Base-by-base conservation (phyloP, 2,113 vertebrate genomes). In the Plectropomus leopardus region DNA sequence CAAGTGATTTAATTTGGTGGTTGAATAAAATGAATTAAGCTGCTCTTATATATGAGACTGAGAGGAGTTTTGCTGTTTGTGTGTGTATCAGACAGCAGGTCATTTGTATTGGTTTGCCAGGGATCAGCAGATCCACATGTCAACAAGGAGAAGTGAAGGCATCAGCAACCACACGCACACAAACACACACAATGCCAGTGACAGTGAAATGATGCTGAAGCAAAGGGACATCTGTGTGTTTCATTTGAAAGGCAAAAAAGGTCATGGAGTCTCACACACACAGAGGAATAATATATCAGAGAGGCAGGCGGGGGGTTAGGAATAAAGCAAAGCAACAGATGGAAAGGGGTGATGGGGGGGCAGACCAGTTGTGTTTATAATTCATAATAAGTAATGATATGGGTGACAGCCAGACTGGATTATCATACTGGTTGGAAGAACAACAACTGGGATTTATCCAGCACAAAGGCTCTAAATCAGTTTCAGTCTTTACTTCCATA, bases 251-350 rank as follows among this genome's bases (percentile, higher is more conserved):
- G 78, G 59, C 73, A 86, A 81, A 91, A 87, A 76, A 61, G 72
- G 78, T 74, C 84, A 84, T n/a, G 50, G 24, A 45, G 59, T 11
- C 40, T 15, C 23, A 17, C 65, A 36, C 77, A 64, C 64, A 75
- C 77, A 69, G 4, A n/a, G 23, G 75, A 69, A 80, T 66, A 84
- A 83, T 67, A 87, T 54, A 72, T 48, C 1, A 76, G 45, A 44
- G 50, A 64, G 58, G 28, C 61, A 81, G 50, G 28, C 61, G 79
- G 50, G 68, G 66, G 78, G 88, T 84, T 78, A 64, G 72, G 34
- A 75, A 76, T 67, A 78, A 80, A 87, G 55, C 63, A 77, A 16
- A 72, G 84, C 88, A 91, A 80, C 91, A 92, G 88, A 92, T 92
- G 87, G 88, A 75, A 81, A 53, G 80, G 88, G 74, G 53, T 19